Conservation (phyloP, 2,888 invertebrate species). For the Tachystola acroxantha region DNA sequence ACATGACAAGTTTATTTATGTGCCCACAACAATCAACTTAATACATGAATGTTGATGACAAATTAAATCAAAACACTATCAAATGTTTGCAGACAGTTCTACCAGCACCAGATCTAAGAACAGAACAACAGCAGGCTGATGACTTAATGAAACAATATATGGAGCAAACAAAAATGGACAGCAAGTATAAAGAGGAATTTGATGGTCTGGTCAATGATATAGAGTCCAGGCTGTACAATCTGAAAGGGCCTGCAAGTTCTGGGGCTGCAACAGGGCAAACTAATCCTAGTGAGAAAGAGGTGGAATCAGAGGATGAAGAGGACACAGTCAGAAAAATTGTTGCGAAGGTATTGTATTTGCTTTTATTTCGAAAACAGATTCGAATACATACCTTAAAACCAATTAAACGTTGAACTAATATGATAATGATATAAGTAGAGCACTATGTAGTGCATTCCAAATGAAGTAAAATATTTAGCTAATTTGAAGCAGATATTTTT, state of each 20-base stretch:
- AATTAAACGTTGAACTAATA: too few species aligned
- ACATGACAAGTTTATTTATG: too few species aligned
- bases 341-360: slow-evolving; percentile 57
- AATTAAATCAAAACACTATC: too few species aligned
- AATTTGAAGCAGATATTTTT: too few species aligned
- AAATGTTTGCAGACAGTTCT: slow-evolving; percentile 59
- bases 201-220: slow-evolving; percentile 52
- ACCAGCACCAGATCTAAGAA: slow-evolving; percentile 76
- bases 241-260: slow-evolving; percentile 32
- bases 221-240: slow-evolving; percentile 46
- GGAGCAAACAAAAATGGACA: slow-evolving; percentile 69
- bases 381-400: background rate
- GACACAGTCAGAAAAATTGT: slow-evolving; percentile 49
- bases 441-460: too few species aligned
- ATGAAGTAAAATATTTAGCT: too few species aligned
- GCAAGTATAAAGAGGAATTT: slow-evolving; percentile 54
- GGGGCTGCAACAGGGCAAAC: slow-evolving; percentile 8
- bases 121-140: slow-evolving; percentile 84
- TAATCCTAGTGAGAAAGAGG: slow-evolving; percentile 10
- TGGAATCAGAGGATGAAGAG: slow-evolving; percentile 58
- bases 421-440: too few species aligned
- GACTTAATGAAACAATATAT: slow-evolving; percentile 82
- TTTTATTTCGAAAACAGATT: background rate
- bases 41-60: too few species aligned
- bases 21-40: too few species aligned